Conservation (phyloP, 2,797 vertebrate genomes). For the Myotis daubentonii region DNA sequence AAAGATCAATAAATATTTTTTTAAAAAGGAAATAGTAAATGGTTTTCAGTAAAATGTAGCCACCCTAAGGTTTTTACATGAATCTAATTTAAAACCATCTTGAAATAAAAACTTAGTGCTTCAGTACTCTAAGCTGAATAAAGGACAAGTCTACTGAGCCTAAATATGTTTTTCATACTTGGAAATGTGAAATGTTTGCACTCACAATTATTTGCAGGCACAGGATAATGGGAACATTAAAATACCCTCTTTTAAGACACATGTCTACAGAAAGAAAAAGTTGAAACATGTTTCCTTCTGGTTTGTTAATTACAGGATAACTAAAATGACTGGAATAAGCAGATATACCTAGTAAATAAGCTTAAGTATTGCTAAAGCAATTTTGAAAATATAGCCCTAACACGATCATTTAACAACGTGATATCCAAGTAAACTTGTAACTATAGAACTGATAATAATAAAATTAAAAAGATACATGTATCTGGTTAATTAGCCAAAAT, state of each 20-base stretch:
- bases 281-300: not conserved
- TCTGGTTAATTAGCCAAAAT: not conserved
- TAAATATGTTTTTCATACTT: not conserved
- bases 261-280: not conserved
- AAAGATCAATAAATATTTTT: not conserved
- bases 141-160: not conserved
- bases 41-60: not conserved
- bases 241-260: not conserved
- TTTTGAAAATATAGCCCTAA: slow-evolving; percentile 43
- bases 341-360: not conserved
- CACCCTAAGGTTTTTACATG: not conserved
- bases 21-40: not conserved
- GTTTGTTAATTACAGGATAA: not conserved
- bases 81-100: not conserved
- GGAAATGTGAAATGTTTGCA: slow-evolving; percentile 19
- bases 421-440: not conserved
- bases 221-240: not conserved
- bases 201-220: slow-evolving; percentile 28
- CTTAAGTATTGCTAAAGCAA: slow-evolving; percentile 9
- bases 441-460: not conserved
- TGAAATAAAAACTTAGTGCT: not conserved
- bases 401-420: not conserved
- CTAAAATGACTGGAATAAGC: slow-evolving; percentile 17
- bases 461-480: not conserved
- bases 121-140: slow-evolving; percentile 37